These are phyloP conservation scores for Herpailurus yagouaroundi DNA, from an alignment of 2,113 vertebrate species.

Conservation along the genomic window DNA sequence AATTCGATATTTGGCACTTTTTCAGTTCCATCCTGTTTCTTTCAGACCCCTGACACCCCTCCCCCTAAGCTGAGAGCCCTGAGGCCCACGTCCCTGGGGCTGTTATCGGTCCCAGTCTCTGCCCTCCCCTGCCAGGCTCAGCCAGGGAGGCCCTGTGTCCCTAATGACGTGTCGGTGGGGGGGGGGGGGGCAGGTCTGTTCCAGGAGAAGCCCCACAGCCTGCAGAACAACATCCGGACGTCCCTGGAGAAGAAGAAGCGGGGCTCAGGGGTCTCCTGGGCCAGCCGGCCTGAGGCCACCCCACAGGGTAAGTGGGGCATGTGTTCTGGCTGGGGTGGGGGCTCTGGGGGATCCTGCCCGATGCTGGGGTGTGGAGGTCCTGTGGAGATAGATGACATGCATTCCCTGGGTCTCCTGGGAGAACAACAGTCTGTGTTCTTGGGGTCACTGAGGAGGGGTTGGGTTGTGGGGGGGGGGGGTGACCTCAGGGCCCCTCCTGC, in stretches of 20 bases:
- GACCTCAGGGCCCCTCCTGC: not conserved
- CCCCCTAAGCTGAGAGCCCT: not conserved
- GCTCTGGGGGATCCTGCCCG: rapidly evolving
- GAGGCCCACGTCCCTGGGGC: not conserved
- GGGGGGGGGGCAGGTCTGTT: conserved; percentile 91
- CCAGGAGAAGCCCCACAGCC: conserved; percentile 95
- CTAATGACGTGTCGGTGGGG: conserved; percentile 70
- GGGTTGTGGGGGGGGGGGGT: not conserved
- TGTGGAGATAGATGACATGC: rapidly evolving
- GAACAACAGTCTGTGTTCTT: not conserved
- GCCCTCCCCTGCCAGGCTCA: not conserved
- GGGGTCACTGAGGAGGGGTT: not conserved
- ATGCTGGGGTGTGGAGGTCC: no score
- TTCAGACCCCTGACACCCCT: not conserved
- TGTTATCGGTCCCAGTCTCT: not conserved
- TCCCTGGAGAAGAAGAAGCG: conserved; percentile 89
- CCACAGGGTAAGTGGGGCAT: conserved; percentile 81
- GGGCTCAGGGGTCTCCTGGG: conserved; percentile 81
- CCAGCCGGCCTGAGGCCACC: conserved; percentile 75
- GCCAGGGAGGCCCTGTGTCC: not conserved
- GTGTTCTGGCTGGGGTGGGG: not conserved
- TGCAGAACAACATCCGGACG: conserved; percentile 89
- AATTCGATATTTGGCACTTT: not conserved
- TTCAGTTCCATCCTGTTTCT: not conserved
- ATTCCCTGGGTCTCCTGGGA: not conserved